A percentile compares a stretch with the other conserved stretches of the same genome.
Evolutionary conservation across 1,140 invertebrate species (phyloP).

Genomic region (Spodoptera frugiperda): DNA sequence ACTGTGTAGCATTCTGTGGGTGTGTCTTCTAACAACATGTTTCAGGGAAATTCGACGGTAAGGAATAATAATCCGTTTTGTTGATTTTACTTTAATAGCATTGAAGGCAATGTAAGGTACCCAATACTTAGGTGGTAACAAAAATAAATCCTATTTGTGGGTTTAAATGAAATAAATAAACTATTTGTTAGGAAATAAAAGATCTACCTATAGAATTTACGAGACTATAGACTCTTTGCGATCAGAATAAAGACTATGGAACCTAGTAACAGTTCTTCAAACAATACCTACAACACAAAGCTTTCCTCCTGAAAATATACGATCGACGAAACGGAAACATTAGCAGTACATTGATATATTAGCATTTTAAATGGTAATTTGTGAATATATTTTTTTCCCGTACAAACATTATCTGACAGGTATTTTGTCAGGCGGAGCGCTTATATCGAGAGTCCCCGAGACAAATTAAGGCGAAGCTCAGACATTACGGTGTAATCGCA

Average conservation of each 20-base stretch:
- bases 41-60: background rate
- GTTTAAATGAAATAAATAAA: too few relatives aligned
- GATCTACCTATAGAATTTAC: too few relatives aligned
- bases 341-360: conserved; percentile 33
- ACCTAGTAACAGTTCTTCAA: too few relatives aligned
- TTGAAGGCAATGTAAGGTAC: too few relatives aligned
- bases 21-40: conserved; percentile 1
- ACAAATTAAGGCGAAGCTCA: conserved; percentile 55
- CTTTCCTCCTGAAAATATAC: background rate
- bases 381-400: conserved; percentile 35
- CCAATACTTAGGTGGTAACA: too few relatives aligned
- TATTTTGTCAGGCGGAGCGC: conserved; percentile 49
- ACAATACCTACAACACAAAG: too few relatives aligned
- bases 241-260: too few relatives aligned
- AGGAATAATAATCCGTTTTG: background rate
- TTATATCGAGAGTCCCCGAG: conserved; percentile 52
- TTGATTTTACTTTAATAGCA: too few relatives aligned
- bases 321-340: background rate
- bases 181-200: too few relatives aligned
- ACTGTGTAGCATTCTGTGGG: conserved; percentile 2
- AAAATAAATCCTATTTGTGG: too few relatives aligned
- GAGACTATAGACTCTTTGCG: too few relatives aligned
- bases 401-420: conserved; percentile 49
- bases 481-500: conserved; percentile 51
- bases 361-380: conserved; percentile 37